Conservation (phyloP, 1,140 invertebrate genomes). For the Drosophila grimshawi region DNA sequence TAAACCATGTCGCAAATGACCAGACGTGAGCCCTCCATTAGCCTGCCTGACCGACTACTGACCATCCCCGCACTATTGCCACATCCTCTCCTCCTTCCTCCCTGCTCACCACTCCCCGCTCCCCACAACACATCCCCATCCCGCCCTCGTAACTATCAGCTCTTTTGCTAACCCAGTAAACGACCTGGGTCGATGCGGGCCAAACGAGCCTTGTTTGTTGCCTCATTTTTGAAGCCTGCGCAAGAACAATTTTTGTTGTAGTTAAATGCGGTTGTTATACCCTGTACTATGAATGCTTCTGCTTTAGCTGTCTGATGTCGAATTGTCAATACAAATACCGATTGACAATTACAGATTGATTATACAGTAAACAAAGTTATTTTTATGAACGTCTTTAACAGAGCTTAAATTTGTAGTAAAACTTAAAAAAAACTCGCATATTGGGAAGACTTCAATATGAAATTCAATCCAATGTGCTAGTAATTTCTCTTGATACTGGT, state of each 20-base stretch:
- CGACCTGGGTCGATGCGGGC: slow-evolving; percentile 35
- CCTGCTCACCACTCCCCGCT: neutral
- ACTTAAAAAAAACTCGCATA: too few species aligned
- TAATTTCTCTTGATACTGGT: neutral
- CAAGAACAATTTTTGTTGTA: slow-evolving; percentile 7
- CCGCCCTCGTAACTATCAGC: slow-evolving; percentile 5
- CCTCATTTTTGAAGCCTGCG: slow-evolving; percentile 54
- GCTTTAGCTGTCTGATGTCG: too few species aligned
- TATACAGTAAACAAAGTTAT: too few species aligned
- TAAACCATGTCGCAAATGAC: slow-evolving; percentile 82
- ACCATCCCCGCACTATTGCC: neutral
- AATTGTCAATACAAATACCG: too few species aligned
- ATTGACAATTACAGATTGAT: too few species aligned
- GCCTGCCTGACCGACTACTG: slow-evolving; percentile 39
- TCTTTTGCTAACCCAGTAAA: slow-evolving; percentile 36
- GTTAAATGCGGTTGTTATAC: slow-evolving; percentile 9
- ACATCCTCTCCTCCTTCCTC: neutral
- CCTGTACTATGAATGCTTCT: neutral
- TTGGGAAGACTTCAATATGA: too few species aligned
- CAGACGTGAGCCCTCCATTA: slow-evolving; percentile 77
- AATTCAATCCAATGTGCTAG: too few species aligned
- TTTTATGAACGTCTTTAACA: too few species aligned
- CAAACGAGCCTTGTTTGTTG: slow-evolving; percentile 58
- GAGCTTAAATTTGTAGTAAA: too few species aligned
- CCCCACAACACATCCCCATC: neutral